Conservation (phyloP, 1,140 invertebrate species). For the Drosophila persimilis region DNA sequence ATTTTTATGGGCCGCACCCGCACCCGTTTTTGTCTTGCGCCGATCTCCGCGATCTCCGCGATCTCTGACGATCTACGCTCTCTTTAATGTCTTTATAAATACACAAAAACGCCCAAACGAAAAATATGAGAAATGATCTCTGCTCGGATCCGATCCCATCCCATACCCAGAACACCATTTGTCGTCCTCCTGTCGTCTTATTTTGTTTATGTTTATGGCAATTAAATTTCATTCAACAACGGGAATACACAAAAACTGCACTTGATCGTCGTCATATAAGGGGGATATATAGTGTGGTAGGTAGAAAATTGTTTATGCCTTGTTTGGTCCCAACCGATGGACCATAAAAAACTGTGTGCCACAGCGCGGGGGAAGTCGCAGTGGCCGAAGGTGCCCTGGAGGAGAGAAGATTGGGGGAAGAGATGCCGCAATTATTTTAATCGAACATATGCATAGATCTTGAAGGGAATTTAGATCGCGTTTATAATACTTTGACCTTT, state of each 20-base stretch:
- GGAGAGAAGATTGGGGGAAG: too few species aligned
- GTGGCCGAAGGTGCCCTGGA: not conserved
- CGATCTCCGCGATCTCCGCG: not conserved
- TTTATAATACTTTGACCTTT: too few species aligned
- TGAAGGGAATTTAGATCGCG: too few species aligned
- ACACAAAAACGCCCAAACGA: conserved; percentile 43
- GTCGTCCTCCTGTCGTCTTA: conserved; percentile 19
- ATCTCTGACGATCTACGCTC: not conserved
- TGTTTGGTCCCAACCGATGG: conserved; percentile 29
- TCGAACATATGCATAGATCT: too few species aligned
- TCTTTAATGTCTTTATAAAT: conserved; percentile 70
- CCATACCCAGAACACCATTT: not conserved
- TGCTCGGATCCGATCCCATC: not conserved
- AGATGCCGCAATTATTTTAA: too few species aligned
- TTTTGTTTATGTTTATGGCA: conserved; percentile 65
- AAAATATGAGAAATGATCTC: conserved; percentile 45
- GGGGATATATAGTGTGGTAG: conserved; percentile 12
- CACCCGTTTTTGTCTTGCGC: conserved; percentile 46
- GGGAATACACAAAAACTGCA: conserved; percentile 42
- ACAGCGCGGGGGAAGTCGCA: not conserved
- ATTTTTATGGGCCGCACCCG: conserved; percentile 54
- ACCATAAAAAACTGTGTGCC: conserved; percentile 39
- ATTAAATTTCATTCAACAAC: conserved; percentile 69
- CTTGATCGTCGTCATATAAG: conserved; percentile 11
- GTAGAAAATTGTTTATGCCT: conserved; percentile 45